Base-by-base conservation (phyloP, 2,113 vertebrate species). In the Osmerus eperlanus region DNA sequence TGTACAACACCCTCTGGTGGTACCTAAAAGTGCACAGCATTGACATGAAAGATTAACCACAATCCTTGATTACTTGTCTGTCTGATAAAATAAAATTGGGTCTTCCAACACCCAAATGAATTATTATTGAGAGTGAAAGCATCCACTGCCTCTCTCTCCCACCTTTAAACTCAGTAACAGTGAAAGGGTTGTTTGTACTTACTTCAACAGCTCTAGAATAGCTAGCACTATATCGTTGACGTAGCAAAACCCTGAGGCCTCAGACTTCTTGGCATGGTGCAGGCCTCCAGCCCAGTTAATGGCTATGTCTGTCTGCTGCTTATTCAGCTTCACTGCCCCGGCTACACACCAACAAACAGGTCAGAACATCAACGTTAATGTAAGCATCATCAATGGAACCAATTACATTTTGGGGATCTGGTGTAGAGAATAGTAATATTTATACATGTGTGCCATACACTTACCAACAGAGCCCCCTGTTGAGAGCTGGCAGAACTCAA, bases 241-340 rank as follows among this genome's bases (percentile, higher is more conserved):
- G 0, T 98, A 98, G 83, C 97, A 98, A 88, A 98, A 98, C 3
- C 96, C 96, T 4, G 96, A 98, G 1, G 96, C 96, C 76, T 98
- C 96, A 0, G 96, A 98, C 84, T 98, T 98, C 83, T 98, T 98
- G 9, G 97, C 96, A 0, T 98, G 97, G 84, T 98, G 97, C 65
- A 98, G 94, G 3, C 97, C 97, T 74, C 97, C 96, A 0, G 96
- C 95, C 97, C 97, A 98, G 70, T 98, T 98, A 74, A 98, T 95
- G 3, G 96, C 95, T 0, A 98, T 98, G 83, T 98, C 97, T 0
- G 96, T 98, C 91, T 98, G 97, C 74, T 98, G 97, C 78, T 97
- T 95, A 91, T 98, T 98, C 74, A 98, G 89, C 81, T 98, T 98
- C 89, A 98, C 97, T 0, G 97, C 94, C 0, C 96, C 97, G 81